phyloP scores from a whole-genome alignment of 2,113 vertebrate genomes.

The Melanostigma gelatinosum region DNA sequence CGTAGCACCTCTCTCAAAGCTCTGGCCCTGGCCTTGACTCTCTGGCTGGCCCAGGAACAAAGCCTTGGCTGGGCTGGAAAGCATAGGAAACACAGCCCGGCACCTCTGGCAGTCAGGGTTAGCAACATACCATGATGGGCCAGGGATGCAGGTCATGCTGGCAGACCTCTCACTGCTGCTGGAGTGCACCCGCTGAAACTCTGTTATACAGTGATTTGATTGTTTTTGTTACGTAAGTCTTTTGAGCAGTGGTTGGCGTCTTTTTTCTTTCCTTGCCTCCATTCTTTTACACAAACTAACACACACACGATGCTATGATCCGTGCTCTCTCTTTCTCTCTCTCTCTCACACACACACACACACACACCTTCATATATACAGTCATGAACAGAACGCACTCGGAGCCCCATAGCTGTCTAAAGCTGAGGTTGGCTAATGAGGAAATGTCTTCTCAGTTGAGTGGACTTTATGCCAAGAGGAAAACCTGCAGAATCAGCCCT shows the following conservation, averaged over 20 bases:
- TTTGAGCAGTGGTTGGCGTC: constrained; percentile 17
- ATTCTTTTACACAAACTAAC: constrained; percentile 40
- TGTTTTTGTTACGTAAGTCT: constrained; percentile 47
- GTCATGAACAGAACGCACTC: constrained; percentile 66
- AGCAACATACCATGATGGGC: constrained; percentile 52
- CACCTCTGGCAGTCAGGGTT: constrained; percentile 60
- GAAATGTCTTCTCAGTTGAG: constrained; percentile 83
- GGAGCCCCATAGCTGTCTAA: constrained; percentile 81
- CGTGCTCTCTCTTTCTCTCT: constrained; percentile 13
- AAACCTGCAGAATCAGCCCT: constrained; percentile 83
- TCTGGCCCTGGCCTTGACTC: constrained; percentile 64
- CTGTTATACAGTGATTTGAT: constrained; percentile 32
- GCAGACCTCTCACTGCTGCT: constrained; percentile 47
- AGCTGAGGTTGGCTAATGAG: constrained; percentile 83
- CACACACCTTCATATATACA: constrained; percentile 60
- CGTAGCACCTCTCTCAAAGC: constrained; percentile 52
- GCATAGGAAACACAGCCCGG: constrained; percentile 44
- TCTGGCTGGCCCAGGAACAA: constrained; percentile 52
- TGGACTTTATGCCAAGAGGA: constrained; percentile 81
- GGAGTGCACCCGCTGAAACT: constrained; percentile 17
- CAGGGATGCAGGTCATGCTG: constrained; percentile 63
- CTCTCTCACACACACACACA: constrained; percentile 21
- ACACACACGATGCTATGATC: constrained; percentile 41
- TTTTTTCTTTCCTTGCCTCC: constrained; percentile 38
- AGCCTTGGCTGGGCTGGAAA: constrained; percentile 38